Evolutionary conservation across 2,888 invertebrate genomes (phyloP).

Genomic region (Uropetala carovei): DNA sequence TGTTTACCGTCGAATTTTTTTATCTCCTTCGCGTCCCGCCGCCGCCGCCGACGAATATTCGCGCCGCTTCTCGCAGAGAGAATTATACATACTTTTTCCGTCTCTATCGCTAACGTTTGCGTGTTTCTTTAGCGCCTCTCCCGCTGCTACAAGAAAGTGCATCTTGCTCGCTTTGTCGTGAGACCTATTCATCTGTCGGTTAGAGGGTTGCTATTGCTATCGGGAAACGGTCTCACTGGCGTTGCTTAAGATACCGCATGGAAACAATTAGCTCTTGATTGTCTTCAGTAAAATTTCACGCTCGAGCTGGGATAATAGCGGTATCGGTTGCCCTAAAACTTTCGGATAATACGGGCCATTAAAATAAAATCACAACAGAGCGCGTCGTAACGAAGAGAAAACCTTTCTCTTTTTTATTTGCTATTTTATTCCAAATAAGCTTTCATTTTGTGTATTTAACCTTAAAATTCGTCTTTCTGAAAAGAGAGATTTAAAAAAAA

Average conservation of each 20-base stretch:
- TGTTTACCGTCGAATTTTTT: neutral
- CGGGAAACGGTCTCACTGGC: neutral
- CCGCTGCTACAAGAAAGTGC: too few relatives aligned
- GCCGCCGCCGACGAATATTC: neutral
- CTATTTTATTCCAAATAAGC: too few relatives aligned
- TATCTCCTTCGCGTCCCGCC: neutral
- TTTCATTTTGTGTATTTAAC: too few relatives aligned
- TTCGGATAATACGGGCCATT: neutral
- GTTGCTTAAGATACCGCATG: neutral
- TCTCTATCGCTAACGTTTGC: neutral
- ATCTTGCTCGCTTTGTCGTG: neutral
- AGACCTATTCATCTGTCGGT: neutral
- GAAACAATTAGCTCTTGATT: constrained; percentile 25
- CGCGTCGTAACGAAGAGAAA: neutral
- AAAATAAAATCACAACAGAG: neutral
- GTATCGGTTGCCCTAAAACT: neutral
- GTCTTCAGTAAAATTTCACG: neutral
- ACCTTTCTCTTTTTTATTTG: neutral
- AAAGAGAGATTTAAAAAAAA: too few relatives aligned
- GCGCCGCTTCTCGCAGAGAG: neutral
- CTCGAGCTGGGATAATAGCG: neutral
- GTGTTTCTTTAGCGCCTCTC: neutral
- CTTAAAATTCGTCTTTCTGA: too few relatives aligned
- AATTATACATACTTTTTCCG: too few relatives aligned
- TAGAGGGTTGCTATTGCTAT: neutral